A percentile compares a stretch with the other conserved stretches of the same genome.
Conservation (phyloP, 1,140 invertebrate species). For the Metopolophium dirhodum region DNA sequence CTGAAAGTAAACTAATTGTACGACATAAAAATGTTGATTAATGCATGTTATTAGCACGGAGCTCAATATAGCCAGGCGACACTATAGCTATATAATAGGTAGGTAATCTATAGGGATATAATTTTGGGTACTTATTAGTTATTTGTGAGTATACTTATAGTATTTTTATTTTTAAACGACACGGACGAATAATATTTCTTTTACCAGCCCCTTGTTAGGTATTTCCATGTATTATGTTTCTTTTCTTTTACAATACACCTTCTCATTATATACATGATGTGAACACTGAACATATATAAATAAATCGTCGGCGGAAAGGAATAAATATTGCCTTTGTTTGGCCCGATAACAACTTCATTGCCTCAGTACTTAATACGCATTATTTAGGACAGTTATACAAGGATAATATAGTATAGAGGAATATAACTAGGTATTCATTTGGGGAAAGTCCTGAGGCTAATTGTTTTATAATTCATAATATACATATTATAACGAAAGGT, state of each 20-base stretch:
- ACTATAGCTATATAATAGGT: background rate
- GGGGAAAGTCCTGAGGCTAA: constrained; percentile 26
- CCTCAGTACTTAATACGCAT: background rate
- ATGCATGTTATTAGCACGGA: background rate
- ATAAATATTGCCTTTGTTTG: constrained; percentile 5
- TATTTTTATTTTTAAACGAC: constrained; percentile 30
- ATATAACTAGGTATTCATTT: background rate
- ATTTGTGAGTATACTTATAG: background rate
- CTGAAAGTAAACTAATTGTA: background rate
- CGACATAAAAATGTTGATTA: background rate
- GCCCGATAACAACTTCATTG: constrained; percentile 19
- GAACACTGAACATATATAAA: background rate
- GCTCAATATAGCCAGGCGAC: background rate
- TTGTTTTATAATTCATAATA: constrained; percentile 37
- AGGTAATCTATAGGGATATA: background rate
- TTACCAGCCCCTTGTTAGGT: background rate
- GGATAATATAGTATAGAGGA: background rate
- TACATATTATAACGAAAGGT: background rate
- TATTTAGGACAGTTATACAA: background rate
- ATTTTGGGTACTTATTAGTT: background rate
- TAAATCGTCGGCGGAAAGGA: constrained; percentile 10
- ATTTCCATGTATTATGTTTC: background rate
- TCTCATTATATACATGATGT: background rate
- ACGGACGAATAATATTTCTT: background rate
- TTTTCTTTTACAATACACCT: background rate